phyloP scores from a whole-genome alignment of 2,797 vertebrate genomes.

The Cheirogaleus major region DNA sequence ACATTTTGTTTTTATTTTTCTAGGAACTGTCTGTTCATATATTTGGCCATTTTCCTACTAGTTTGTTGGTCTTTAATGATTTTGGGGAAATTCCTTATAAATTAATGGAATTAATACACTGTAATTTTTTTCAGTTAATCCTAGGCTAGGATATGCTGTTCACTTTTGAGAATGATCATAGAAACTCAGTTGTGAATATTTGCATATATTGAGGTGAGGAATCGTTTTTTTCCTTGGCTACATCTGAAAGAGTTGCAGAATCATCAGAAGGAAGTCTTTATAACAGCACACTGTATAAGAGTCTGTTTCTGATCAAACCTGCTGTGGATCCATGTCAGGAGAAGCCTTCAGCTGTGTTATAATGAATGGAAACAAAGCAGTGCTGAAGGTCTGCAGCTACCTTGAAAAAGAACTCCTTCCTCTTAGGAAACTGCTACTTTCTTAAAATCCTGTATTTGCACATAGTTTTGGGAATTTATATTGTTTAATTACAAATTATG shows the following conservation, averaged over 20 bases:
- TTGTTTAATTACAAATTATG: background rate
- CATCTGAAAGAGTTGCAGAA: background rate
- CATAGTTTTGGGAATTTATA: constrained; percentile 3
- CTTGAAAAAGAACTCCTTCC: background rate
- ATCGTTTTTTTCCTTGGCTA: constrained; percentile 27
- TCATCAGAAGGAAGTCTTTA: constrained; percentile 54
- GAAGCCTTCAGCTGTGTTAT: background rate
- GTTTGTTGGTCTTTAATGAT: background rate
- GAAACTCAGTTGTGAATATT: background rate
- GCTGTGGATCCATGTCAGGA: background rate
- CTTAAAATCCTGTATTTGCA: background rate
- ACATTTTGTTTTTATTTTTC: background rate
- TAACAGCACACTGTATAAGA: background rate
- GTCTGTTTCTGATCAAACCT: constrained; percentile 3
- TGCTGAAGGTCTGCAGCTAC: background rate
- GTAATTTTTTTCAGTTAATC: background rate
- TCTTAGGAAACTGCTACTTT: background rate
- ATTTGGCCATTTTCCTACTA: background rate
- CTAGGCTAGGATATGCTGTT: background rate
- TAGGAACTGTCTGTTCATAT: background rate
- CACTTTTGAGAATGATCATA: background rate
- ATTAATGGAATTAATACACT: background rate
- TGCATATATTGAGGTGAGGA: background rate
- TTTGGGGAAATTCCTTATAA: background rate
- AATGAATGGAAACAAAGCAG: background rate